Evolutionary conservation across 2,797 vertebrate species (phyloP).

Genomic region (Anniella stebbinsi): DNA sequence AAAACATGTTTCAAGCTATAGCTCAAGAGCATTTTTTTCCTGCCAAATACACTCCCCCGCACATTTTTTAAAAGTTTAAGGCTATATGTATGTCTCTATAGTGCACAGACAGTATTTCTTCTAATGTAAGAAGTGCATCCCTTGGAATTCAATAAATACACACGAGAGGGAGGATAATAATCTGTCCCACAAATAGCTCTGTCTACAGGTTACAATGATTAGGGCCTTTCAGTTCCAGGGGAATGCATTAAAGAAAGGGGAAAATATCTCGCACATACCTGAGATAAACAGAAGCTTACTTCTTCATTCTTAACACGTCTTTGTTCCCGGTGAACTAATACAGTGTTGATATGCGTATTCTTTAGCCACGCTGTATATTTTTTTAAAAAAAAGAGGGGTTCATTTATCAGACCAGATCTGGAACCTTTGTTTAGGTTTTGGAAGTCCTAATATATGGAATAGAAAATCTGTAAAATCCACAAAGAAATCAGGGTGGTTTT

Average conservation of each 20-base stretch:
- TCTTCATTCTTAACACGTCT: constrained; percentile 24
- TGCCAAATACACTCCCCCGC: not conserved
- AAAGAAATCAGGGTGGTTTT: not conserved
- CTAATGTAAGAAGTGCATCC: constrained; percentile 51
- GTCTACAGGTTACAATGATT: constrained; percentile 21
- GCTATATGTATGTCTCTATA: constrained; percentile 16
- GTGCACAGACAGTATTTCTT: not conserved
- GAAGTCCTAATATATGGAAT: not conserved
- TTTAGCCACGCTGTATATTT: constrained; percentile 9
- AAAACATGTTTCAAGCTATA: not conserved
- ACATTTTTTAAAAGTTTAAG: constrained; percentile 19
- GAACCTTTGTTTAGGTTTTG: not conserved
- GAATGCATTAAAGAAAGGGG: not conserved
- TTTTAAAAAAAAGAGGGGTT: not conserved
- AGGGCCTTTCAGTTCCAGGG: constrained; percentile 18
- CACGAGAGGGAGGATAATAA: constrained; percentile 32
- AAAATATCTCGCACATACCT: not conserved
- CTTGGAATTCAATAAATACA: constrained; percentile 18
- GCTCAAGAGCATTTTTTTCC: not conserved
- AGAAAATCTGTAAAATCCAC: constrained; percentile 7
- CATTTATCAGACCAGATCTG: not conserved
- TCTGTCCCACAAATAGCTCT: constrained; percentile 38
- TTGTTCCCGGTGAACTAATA: not conserved
- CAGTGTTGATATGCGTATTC: not conserved
- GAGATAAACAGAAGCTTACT: constrained; percentile 39